Base-by-base conservation (phyloP, 2,888 invertebrate species). In the Exocentrus adspersus region DNA sequence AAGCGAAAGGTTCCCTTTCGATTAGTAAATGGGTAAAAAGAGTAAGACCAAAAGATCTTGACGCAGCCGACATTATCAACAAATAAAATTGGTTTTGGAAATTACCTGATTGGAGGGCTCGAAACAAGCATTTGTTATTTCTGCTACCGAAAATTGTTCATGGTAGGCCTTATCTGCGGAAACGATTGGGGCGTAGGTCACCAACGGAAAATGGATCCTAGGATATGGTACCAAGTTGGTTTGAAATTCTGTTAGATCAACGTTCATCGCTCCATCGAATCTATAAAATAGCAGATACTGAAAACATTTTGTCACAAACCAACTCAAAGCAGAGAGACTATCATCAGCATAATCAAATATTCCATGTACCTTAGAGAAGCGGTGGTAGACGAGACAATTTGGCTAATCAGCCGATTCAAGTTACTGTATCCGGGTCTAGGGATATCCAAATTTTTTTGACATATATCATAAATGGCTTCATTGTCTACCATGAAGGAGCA, bases 401-500 rank as follows among this genome's bases (percentile, higher is more conserved):
- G 89, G 65, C 92, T 92, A 81, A 94, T 93, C 70, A 94, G 86
- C 68, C 94, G 86, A 81, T 95, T 94, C 61, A 94, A 85, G 82
- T 95, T 94, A 71, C 92, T 91, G 83, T 94, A 94, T 0, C 93
- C 92, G n/a, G 90, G 90, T 14, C 94, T 85, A 77, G 92, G 92
- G 76, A 93, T 92, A 82, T 92, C 92, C 71, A 94, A 85, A 83
- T 93, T 94, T 60, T 92, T 85, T 24, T 92, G 86, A 82, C 93
- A 94, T 82, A 94, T 94, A 79, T 93, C 92, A 81, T 93, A 94
- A 75, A 93, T 92, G 80, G 87, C 92, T 83, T 88, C 92, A 80
- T 94, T 94, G 84, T 94, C 94, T 10, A 92, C 93, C 93, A 93
- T 93, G 83, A 94, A 94, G 59, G 93, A 92, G 82, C 93, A 93